Evolutionary conservation across 2,113 vertebrate genomes (phyloP).

Genomic region (Hemibagrus wyckioides): DNA sequence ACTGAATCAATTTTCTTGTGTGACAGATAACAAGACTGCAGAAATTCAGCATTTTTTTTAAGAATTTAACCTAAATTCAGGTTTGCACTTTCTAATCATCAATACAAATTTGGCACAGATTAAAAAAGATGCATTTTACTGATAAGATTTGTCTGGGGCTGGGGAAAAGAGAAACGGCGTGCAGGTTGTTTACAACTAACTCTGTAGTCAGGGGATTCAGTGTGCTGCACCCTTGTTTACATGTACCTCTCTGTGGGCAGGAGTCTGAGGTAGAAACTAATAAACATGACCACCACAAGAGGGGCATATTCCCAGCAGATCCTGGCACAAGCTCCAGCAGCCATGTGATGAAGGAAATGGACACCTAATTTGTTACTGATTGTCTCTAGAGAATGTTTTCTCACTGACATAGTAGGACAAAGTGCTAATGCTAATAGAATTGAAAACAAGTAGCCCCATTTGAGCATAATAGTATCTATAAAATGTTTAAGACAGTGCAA

Average conservation of each 20-base stretch:
- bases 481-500: not conserved
- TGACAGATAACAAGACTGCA: conserved; percentile 51
- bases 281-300: conserved; percentile 91
- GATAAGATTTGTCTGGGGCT: conserved; percentile 2
- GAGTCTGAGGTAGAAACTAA: conserved; percentile 87
- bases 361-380: not conserved
- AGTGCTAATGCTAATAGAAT: not conserved
- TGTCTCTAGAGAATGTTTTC: not conserved
- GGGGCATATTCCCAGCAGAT: conserved; percentile 80
- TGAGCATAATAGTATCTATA: not conserved
- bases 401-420: not conserved
- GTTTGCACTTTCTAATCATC: not conserved
- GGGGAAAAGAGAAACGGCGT: conserved; percentile 62
- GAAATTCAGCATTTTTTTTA: not conserved
- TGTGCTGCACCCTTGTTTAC: conserved; percentile 84
- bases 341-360: conserved; percentile 17
- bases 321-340: conserved; percentile 67
- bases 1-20: conserved; percentile 62
- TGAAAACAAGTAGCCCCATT: not conserved
- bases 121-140: not conserved
- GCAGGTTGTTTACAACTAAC: conserved; percentile 75
- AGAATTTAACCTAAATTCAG: not conserved
- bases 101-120: not conserved
- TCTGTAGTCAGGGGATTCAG: conserved; percentile 80
- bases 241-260: conserved; percentile 86